phyloP scores from a whole-genome alignment of 2,797 vertebrate genomes.

The Odontamblyopus lacepedii region DNA sequence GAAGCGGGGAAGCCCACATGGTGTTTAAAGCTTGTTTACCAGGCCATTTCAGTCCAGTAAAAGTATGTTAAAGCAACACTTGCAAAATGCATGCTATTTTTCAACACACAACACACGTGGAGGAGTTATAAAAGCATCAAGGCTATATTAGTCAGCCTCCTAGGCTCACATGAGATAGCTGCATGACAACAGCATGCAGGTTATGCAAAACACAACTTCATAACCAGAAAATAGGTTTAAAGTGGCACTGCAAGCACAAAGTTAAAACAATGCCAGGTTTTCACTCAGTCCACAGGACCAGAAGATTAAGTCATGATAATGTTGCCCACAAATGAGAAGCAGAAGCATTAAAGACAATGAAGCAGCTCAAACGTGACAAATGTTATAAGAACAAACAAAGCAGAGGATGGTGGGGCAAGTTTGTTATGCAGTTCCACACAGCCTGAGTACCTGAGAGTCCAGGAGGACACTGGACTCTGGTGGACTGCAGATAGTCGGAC shows the following conservation, averaged over 20 bases:
- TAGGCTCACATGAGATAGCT: conserved; percentile 20
- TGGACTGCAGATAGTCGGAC: conserved; percentile 57
- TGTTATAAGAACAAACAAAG: conserved; percentile 24
- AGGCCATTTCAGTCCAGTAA: conserved; percentile 27
- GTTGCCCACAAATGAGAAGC: conserved; percentile 15
- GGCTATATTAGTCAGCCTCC: conserved; percentile 3
- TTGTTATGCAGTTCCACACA: conserved; percentile 22
- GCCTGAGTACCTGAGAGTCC: conserved; percentile 65
- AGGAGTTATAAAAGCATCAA: conserved; percentile 5
- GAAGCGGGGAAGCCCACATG: conserved; percentile 18
- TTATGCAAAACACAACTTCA: not conserved
- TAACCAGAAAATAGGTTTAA: conserved; percentile 1
- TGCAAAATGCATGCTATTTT: conserved; percentile 12
- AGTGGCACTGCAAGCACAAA: conserved; percentile 1
- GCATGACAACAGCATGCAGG: conserved; percentile 12
- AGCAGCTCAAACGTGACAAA: not conserved
- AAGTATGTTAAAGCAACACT: conserved; percentile 51
- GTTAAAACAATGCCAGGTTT: not conserved
- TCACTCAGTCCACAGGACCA: not conserved
- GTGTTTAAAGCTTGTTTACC: conserved; percentile 35
- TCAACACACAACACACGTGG: conserved; percentile 1
- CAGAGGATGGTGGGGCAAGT: conserved; percentile 20
- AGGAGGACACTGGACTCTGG: conserved; percentile 40
- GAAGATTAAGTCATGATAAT: conserved; percentile 13
- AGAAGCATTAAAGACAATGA: conserved; percentile 33